Evolutionary conservation across 2,888 invertebrate genomes (phyloP).

Genomic region (Rhamphomyia laevipes): DNA sequence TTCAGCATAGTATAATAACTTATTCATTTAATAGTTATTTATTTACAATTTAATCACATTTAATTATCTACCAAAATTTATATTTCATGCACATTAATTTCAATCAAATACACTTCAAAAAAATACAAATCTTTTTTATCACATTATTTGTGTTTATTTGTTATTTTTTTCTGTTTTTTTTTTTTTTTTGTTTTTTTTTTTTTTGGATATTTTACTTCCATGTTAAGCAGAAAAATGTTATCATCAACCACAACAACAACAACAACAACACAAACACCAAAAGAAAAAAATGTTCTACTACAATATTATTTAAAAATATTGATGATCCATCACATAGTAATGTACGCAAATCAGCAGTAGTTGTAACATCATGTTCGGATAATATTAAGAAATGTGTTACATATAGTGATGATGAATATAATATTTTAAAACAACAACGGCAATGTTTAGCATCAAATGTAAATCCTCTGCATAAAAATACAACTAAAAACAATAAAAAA

Average conservation of each 20-base stretch:
- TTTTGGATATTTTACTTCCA: constrained; percentile 14
- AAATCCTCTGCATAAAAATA: constrained; percentile 15
- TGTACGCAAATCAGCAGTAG: constrained; percentile 33
- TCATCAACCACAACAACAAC: constrained; percentile 13
- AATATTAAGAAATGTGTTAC: constrained; percentile 14
- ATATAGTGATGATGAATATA: constrained; percentile 15
- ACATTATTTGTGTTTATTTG: constrained; percentile 29
- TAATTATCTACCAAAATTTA: too few species aligned
- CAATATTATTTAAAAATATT: constrained; percentile 5
- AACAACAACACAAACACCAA: constrained; percentile 19
- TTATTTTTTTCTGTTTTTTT: constrained; percentile 4
- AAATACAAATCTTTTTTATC: constrained; percentile 18
- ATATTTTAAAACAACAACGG: constrained; percentile 15
- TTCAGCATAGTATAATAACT: too few species aligned
- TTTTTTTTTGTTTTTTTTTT: constrained; percentile 6
- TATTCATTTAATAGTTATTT: too few species aligned
- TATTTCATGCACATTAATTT: too few species aligned
- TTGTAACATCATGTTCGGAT: constrained; percentile 17
- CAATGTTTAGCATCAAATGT: constrained; percentile 15
- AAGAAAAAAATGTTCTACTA: constrained; percentile 28
- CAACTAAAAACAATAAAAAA: constrained; percentile 10
- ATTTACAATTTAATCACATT: too few species aligned
- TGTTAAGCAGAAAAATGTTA: constrained; percentile 9
- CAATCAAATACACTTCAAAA: not conserved
- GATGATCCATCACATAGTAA: constrained; percentile 43